Evolutionary conservation across 2,888 invertebrate species (phyloP).

Genomic region (Caenorhabditis wallacei): DNA sequence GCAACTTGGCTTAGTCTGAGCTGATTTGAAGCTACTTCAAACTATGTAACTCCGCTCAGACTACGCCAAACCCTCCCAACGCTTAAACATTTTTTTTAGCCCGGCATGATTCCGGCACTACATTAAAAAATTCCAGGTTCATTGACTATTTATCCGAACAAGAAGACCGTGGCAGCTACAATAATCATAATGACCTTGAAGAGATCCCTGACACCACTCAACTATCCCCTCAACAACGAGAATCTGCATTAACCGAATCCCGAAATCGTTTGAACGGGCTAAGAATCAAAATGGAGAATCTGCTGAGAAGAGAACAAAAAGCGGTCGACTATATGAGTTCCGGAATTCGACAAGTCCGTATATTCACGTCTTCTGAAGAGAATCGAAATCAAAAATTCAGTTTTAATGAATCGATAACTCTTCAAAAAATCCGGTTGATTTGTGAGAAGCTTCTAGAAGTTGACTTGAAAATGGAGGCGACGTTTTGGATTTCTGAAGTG

Average conservation of each 20-base stretch:
- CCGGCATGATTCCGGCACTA: too few relatives aligned
- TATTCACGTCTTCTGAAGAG: constrained; percentile 1
- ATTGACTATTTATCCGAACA: constrained; percentile 1
- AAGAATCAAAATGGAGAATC: too few relatives aligned
- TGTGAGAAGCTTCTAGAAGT: constrained; percentile 12
- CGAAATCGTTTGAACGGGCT: constrained; percentile 11
- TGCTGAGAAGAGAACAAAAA: constrained; percentile 3
- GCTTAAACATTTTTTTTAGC: too few relatives aligned
- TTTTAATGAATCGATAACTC: background rate
- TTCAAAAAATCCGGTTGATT: constrained; percentile 30
- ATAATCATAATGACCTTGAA: constrained; percentile 40
- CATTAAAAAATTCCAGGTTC: too few relatives aligned
- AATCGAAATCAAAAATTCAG: background rate
- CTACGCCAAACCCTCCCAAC: too few relatives aligned
- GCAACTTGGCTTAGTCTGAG: too few relatives aligned
- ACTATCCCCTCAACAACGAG: too few relatives aligned
- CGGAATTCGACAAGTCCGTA: background rate
- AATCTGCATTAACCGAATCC: too few relatives aligned
- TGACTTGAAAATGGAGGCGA: background rate
- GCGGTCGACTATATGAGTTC: background rate
- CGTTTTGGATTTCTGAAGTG: constrained; percentile 27
- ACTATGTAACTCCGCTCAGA: too few relatives aligned
- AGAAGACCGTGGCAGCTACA: background rate
- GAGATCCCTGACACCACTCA: background rate
- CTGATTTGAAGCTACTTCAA: too few relatives aligned